Evolutionary conservation across 53 echinoderm and acorn worm genomes (phyloP), one percentile per base, ranked within the genome.

Genomic region (Holothuria leucospilota): DNA sequence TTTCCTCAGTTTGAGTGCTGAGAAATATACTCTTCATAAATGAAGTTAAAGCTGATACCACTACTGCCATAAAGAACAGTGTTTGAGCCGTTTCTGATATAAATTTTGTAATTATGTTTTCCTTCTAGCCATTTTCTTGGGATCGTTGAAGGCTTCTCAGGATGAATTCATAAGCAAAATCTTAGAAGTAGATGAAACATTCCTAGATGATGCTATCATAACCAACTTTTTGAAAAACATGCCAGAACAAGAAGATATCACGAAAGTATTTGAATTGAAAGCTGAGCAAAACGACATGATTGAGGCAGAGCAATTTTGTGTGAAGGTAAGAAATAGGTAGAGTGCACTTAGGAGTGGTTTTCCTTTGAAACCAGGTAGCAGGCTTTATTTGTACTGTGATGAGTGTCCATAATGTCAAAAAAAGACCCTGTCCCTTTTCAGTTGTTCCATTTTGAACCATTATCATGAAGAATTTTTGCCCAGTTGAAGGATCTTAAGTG

Each of bases 241-340:
- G 63, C 95, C 99, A 2, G 99, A 99, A 62, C 85, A 86, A 4
- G 95, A 95, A 11, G 83, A 88, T 39, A 92, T 99, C 49, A 86
- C 68, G 29, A 82, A 75, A 11, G 85, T 99, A 15, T 93, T 84
- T 39, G 85, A 87, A 13, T 86, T 94, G 78, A 92, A 89, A 77
- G 99, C 90, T 24, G 89, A 95, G 29, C 94, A 68, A 74, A 91
- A 93, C 40, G 94, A 99, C 70, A 99, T 99, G 99, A 84, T 87
- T 20, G 99, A 99, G 27, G 90, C 95, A 21, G 99, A 99, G 61
- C 90, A 99, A 67, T 99, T 99, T 85, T 95, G 99, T 92, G 95
- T 95, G 66, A 89, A 61, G 51, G 99, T 95, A 87, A 69, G 93
- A 15, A 29, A 73, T 42, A 13, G 0, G 49, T 49, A 18, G 18